Percentiles rank a stretch among this genome's conserved stretches.
phyloP scores from a whole-genome alignment of 2,888 invertebrate genomes.

The Margaritifera margaritifera region DNA sequence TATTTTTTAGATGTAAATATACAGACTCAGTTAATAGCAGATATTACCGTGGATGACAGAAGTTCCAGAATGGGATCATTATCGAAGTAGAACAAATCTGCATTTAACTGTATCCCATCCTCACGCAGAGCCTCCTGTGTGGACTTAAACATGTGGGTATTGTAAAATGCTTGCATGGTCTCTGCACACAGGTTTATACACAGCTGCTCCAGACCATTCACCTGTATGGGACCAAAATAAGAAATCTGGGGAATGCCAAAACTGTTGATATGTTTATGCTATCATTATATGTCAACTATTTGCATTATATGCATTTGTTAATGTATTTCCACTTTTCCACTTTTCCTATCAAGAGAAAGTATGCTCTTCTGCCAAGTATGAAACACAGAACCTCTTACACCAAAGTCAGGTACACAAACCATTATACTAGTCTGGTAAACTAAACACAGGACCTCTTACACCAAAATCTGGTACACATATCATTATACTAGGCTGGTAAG shows the following conservation, averaged over 20 bases:
- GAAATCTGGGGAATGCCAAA: neutral
- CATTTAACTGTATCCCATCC: conserved; percentile 91
- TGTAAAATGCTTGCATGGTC: conserved; percentile 98
- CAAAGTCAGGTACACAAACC: no score
- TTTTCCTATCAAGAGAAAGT: no score
- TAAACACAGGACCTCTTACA: no score
- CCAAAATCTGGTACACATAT: no score
- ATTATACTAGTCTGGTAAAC: no score
- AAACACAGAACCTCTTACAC: no score
- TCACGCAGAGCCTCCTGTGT: conserved; percentile 94
- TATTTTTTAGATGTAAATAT: neutral
- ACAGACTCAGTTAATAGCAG: neutral
- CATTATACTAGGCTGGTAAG: no score
- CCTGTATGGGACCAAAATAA: conserved; percentile 70
- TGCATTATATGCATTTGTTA: neutral
- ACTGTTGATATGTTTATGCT: neutral
- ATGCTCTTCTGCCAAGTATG: no score
- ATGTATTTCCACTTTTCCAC: neutral
- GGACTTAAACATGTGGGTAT: conserved; percentile 96
- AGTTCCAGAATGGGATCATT: conserved; percentile 97
- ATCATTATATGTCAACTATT: neutral
- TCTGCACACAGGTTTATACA: conserved; percentile 97
- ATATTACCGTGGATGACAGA: conserved; percentile 86
- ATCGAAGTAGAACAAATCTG: conserved; percentile 94
- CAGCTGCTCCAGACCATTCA: conserved; percentile 91